A percentile compares a stretch with the other conserved stretches of the same genome.
phyloP scores from a whole-genome alignment of 30 jellyfish, hydroid and myxozoan genomes.

The Aurelia sp. region DNA sequence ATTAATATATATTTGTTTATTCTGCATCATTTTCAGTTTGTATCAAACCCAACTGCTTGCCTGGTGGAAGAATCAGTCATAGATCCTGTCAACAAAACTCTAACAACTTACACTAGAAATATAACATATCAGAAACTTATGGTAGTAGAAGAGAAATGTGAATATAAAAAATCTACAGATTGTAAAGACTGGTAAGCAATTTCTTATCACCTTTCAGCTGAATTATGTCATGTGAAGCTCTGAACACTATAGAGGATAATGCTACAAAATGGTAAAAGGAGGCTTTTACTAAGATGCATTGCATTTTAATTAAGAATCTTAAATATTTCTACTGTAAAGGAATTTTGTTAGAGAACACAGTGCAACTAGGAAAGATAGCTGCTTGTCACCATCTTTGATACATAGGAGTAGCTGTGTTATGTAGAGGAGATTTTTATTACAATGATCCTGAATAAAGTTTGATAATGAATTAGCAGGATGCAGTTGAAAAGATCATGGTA shows the following conservation, averaged over 20 bases:
- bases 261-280: too few relatives aligned
- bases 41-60: constrained; percentile 83
- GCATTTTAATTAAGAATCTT: too few relatives aligned
- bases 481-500: too few relatives aligned
- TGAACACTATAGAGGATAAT: neutral
- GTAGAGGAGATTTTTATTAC: too few relatives aligned
- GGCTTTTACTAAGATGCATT: too few relatives aligned
- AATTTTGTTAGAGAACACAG: too few relatives aligned
- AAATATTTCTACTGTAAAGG: too few relatives aligned
- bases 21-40: constrained; percentile 49
- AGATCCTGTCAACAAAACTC: constrained; percentile 74
- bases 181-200: constrained; percentile 81
- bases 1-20: neutral
- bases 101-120: constrained; percentile 88
- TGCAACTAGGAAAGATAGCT: too few relatives aligned
- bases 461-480: too few relatives aligned
- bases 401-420: too few relatives aligned
- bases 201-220: neutral
- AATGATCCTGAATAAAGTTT: too few relatives aligned
- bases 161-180: constrained; percentile 66
- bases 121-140: constrained; percentile 64
- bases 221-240: neutral
- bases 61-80: constrained; percentile 88
- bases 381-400: too few relatives aligned
- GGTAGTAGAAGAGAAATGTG: constrained; percentile 88